phyloP scores from a whole-genome alignment of 2,113 vertebrate species.

The Bos javanicus region DNA sequence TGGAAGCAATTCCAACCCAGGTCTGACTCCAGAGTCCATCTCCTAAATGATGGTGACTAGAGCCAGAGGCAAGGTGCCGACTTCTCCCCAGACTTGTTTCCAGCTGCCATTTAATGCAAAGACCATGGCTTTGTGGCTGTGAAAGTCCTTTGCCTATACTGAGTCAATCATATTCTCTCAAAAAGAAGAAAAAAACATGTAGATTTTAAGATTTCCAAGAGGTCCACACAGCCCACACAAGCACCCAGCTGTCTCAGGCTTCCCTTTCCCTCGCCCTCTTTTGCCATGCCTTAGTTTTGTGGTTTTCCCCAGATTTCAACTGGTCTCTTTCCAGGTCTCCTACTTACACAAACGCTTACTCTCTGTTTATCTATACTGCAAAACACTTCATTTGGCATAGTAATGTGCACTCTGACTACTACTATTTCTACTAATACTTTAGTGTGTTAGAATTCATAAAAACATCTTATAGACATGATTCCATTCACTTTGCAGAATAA shows the following conservation, averaged over 20 bases:
- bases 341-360: neutral
- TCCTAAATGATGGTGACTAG: neutral
- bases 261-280: neutral
- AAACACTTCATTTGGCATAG: neutral
- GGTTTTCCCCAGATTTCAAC: neutral
- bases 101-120: neutral
- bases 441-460: neutral
- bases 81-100: neutral
- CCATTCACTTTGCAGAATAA: neutral
- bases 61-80: neutral
- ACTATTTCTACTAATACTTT: neutral
- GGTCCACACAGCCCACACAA: neutral
- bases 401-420: neutral
- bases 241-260: neutral
- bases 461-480: neutral
- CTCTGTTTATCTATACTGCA: neutral
- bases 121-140: neutral
- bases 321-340: neutral
- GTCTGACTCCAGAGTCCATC: neutral
- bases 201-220: neutral
- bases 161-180: neutral
- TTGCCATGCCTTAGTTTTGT: neutral
- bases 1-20: neutral
- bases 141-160: neutral
- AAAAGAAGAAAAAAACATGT: neutral